Base-by-base conservation (phyloP, 2,113 vertebrate genomes). In the Elgaria multicarinata region DNA sequence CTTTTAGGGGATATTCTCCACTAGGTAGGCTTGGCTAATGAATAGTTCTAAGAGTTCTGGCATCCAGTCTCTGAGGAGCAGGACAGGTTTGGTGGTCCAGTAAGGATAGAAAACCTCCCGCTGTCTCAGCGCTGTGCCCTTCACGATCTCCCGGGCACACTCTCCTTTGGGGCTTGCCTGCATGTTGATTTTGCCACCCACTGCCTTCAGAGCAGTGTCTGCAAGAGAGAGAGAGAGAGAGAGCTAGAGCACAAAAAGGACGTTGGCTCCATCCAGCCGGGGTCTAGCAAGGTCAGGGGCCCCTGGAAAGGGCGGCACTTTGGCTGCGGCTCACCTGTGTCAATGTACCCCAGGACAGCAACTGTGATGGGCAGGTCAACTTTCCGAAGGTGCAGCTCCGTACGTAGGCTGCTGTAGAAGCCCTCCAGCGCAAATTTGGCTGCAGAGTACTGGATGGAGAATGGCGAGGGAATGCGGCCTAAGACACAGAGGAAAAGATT, bases 401-500 rank as follows among this genome's bases (percentile, higher is more conserved):
- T 84, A 1, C 92, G 91, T 31, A 94, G 74, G 0, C 85, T 67
- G 53, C 89, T 87, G 85, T 87, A 93, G 76, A 94, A 94, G 5
- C 93, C 93, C 78, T 94, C 93, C 74, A 94, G 8, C 0, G 92
- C 93, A 28, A 92, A 93, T 66, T 94, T 94, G 78, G 89, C 28
- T 36, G 92, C 89, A 31, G 33, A 31, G 22, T 94, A 93, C 1
- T 28, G 2, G 26, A 62, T 18, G 33, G 42, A 24, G 62, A 94
- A 94, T 9, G 92, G 93, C 31, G 46, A 0, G 1, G n/a, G 78
- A 12, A 93, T 46, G 24, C 93, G 91, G n/a, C 93, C 93, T 94
- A 64, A 18, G 55, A 16, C 3, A 28, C 1, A 67, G 55, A 46
- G 22, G 42, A 26, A 76, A 1, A 20, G 2, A 64, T 1, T 3